Conservation (phyloP, 2,113 vertebrate genomes). For the Nesospiza acunhae region DNA sequence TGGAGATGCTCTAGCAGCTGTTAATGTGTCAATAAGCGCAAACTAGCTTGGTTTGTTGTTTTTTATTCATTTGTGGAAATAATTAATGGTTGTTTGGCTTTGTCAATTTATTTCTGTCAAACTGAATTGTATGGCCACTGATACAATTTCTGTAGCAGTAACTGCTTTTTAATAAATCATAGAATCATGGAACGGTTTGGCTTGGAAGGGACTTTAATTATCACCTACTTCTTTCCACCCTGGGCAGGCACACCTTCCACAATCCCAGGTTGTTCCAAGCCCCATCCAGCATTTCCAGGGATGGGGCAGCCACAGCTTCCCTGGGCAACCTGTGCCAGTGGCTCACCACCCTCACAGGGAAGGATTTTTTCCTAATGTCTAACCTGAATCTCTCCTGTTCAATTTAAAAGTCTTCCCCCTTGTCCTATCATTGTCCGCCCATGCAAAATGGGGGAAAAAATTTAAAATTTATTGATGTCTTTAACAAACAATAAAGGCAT, state of each 20-base stretch:
- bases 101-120: not conserved
- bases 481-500: not conserved
- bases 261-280: not conserved
- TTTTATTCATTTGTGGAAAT: not conserved
- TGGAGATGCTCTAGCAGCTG: not conserved
- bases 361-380: not conserved
- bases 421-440: fast-evolving
- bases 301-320: not conserved
- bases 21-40: not conserved
- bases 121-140: not conserved
- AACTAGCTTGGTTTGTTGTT: not conserved
- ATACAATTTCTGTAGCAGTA: not conserved
- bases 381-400: not conserved
- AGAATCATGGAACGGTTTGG: not conserved
- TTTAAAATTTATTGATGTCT: fast-evolving
- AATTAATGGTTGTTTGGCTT: not conserved
- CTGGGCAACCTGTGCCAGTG: not conserved
- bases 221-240: not conserved
- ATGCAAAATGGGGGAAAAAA: not conserved
- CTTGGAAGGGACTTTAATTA: not conserved
- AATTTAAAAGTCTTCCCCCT: not conserved
- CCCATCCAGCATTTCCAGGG: not conserved
- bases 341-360: not conserved
- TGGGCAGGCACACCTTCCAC: not conserved
- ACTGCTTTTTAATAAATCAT: not conserved